These are phyloP conservation scores for Limnothrissa miodon DNA, from an alignment of 2,113 vertebrate species.

Conservation along the genomic window DNA sequence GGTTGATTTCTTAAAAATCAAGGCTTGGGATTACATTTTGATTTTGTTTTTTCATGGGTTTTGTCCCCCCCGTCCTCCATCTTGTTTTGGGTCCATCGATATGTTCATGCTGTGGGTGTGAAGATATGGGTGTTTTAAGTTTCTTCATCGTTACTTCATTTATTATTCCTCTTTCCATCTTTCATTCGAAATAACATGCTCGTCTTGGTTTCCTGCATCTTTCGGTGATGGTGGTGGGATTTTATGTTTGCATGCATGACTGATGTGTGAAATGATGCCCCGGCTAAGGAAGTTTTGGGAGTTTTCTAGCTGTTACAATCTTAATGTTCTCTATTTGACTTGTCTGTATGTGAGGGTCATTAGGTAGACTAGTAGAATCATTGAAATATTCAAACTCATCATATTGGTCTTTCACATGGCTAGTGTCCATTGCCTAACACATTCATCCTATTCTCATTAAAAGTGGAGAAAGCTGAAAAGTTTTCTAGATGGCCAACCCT, in stretches of 20 bases:
- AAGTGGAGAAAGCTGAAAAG: not conserved
- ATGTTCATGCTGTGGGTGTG: not conserved
- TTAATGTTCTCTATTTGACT: not conserved
- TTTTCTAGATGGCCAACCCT: not conserved
- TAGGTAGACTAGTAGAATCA: not conserved
- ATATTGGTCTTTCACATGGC: not conserved
- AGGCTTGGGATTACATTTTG: not conserved
- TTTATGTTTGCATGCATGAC: not conserved
- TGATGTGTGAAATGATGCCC: not conserved
- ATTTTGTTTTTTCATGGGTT: not conserved
- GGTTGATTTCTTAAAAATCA: slow-evolving; percentile 19
- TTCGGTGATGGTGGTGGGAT: not conserved
- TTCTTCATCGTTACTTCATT: not conserved
- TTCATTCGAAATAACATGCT: not conserved
- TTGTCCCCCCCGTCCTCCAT: not conserved
- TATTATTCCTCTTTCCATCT: not conserved
- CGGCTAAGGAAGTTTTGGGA: too few relatives aligned
- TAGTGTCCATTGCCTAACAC: not conserved
- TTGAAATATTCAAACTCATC: too few relatives aligned
- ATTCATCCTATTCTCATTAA: not conserved
- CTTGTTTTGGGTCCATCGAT: slow-evolving; percentile 7
- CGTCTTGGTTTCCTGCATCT: not conserved
- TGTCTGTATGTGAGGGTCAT: not conserved
- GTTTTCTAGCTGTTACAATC: not conserved
- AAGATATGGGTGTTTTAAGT: not conserved